A percentile compares a stretch with the other conserved stretches of the same genome.
These are phyloP conservation scores for Aphelenchoides bicaudatus DNA, from an alignment of 2,888 invertebrate genomes.

Conservation along the genomic window DNA sequence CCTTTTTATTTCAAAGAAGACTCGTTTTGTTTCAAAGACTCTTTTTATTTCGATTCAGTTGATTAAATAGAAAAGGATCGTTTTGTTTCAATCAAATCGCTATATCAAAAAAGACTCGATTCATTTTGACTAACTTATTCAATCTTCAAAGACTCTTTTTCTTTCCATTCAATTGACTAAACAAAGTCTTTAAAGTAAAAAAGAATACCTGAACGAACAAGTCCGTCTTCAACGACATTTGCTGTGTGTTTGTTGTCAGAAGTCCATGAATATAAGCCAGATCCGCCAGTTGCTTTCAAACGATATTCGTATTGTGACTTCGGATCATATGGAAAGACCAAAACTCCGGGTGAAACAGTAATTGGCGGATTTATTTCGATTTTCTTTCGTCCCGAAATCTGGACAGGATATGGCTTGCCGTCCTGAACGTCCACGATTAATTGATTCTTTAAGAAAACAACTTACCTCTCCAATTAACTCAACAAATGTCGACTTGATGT, in stretches of 20 bases:
- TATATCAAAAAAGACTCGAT: no score
- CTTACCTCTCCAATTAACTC: slow-evolving; percentile 33
- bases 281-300: slow-evolving; percentile 44
- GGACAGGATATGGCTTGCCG: slow-evolving; percentile 32
- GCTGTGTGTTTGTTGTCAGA: slow-evolving; percentile 36
- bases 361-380: slow-evolving; percentile 44
- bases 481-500: slow-evolving; percentile 37
- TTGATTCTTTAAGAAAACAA: slow-evolving; percentile 5
- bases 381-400: slow-evolving; percentile 43
- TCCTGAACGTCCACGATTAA: slow-evolving; percentile 22
- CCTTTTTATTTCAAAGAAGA: no score
- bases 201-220: slow-evolving; percentile 33
- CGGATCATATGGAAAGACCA: slow-evolving; percentile 43
- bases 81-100: no score
- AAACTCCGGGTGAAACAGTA: slow-evolving; percentile 34
- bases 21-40: no score
- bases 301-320: slow-evolving; percentile 26
- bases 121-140: no score
- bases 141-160: no score
- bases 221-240: slow-evolving; percentile 38
- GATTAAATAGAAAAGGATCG: no score
- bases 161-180: no score
- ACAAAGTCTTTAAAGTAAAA: no score
- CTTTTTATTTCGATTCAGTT: no score
- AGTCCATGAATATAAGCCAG: slow-evolving; percentile 43